Conservation (phyloP, 2,888 invertebrate genomes). For the Tortricodes alternella region DNA sequence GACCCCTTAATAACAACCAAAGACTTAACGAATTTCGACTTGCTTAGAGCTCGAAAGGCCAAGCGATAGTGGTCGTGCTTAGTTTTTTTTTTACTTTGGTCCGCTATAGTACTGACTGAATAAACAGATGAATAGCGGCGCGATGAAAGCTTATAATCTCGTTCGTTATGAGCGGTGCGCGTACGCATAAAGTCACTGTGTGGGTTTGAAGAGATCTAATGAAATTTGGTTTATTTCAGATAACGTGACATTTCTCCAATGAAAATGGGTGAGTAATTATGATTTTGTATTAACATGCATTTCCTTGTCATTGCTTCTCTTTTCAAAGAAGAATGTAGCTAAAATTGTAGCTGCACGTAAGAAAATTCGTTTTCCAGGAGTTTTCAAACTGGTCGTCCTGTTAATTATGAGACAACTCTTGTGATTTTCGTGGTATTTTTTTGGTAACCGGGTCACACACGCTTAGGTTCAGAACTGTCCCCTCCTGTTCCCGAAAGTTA, state of each 20-base stretch:
- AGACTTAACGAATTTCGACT: neutral
- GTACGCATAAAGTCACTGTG: conserved; percentile 46
- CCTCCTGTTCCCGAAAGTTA: too few relatives aligned
- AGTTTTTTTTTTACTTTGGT: conserved; percentile 49
- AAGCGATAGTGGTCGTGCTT: conserved; percentile 39
- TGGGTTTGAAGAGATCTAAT: neutral
- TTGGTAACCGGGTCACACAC: too few relatives aligned
- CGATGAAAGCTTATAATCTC: conserved; percentile 68
- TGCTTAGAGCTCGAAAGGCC: conserved; percentile 38
- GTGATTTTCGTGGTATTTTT: too few relatives aligned
- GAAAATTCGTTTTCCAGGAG: too few relatives aligned
- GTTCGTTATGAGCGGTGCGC: conserved; percentile 62
- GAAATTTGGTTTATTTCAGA: neutral
- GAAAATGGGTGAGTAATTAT: conserved; percentile 5
- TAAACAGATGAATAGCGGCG: conserved; percentile 58
- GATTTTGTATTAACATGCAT: too few relatives aligned
- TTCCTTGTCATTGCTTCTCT: too few relatives aligned
- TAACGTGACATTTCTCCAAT: neutral
- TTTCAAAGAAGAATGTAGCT: too few relatives aligned
- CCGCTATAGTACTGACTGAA: conserved; percentile 55
- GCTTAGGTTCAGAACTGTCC: too few relatives aligned
- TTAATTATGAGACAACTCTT: too few relatives aligned
- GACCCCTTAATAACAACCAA: conserved; percentile 34
- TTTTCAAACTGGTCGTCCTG: too few relatives aligned
- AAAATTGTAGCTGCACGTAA: too few relatives aligned